Evolutionary conservation across 2,888 invertebrate species (phyloP).

Genomic region (Neelides folsomi): DNA sequence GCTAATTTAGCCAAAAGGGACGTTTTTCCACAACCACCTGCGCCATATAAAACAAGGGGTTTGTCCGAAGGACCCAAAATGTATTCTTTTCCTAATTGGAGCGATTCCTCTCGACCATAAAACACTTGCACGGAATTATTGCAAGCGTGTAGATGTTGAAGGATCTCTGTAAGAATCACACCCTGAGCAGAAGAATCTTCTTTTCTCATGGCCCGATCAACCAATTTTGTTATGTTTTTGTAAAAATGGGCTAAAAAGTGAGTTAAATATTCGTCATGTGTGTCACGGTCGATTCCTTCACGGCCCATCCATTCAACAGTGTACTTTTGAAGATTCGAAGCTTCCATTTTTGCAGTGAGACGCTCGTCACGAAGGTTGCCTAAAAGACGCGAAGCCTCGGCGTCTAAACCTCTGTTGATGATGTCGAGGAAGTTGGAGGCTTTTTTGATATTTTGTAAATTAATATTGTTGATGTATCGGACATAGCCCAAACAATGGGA

Average conservation of each 20-base stretch:
- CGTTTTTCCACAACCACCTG: conserved; percentile 96
- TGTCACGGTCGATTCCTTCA: conserved; percentile 81
- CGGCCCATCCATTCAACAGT: conserved; percentile 95
- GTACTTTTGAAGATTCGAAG: conserved; percentile 80
- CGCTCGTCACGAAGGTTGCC: conserved; percentile 80
- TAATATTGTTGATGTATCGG: conserved; percentile 91
- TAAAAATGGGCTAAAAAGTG: conserved; percentile 91
- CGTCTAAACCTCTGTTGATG: conserved; percentile 76
- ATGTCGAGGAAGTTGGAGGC: conserved; percentile 93
- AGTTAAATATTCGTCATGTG: conserved; percentile 83
- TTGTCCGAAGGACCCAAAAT: conserved; percentile 71
- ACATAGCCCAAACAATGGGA: conserved; percentile 91
- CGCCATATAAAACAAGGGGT: conserved; percentile 82
- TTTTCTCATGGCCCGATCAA: conserved; percentile 88
- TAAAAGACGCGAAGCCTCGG: conserved; percentile 78
- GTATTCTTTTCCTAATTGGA: conserved; percentile 64
- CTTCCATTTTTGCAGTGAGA: conserved; percentile 74
- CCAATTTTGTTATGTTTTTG: conserved; percentile 76
- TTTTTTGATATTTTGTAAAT: conserved; percentile 82
- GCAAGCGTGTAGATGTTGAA: conserved; percentile 90
- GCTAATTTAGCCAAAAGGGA: conserved; percentile 86
- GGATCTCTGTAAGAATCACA: conserved; percentile 81
- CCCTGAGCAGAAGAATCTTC: conserved; percentile 88
- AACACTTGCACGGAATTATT: conserved; percentile 87
- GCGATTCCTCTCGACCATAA: conserved; percentile 77